A percentile compares a stretch with the other conserved stretches of the same genome.
Conservation (phyloP, 2,113 vertebrate genomes). For the Callaeas wilsoni region DNA sequence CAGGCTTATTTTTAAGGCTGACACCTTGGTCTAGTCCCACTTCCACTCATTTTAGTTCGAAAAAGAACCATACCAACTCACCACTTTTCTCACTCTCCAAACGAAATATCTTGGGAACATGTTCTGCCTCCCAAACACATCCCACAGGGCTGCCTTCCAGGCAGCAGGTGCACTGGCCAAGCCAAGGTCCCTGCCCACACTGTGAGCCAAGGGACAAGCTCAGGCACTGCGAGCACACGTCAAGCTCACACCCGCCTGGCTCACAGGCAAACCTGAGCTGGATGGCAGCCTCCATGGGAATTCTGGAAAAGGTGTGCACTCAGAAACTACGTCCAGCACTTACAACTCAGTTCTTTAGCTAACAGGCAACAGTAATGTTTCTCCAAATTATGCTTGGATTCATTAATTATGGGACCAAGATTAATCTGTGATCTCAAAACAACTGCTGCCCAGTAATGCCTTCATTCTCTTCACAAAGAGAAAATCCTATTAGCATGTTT, state of each 20-base stretch:
- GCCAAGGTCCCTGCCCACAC: background rate
- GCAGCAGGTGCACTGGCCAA: background rate
- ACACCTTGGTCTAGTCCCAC: background rate
- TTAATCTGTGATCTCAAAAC: background rate
- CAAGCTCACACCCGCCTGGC: accelerated
- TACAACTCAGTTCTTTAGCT: background rate
- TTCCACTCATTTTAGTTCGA: background rate
- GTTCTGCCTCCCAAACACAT: background rate
- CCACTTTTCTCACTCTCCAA: background rate
- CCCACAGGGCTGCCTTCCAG: background rate
- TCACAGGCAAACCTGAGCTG: background rate
- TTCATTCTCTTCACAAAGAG: background rate
- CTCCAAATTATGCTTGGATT: background rate
- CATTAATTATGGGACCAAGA: background rate
- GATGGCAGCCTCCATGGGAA: background rate
- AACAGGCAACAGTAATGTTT: background rate
- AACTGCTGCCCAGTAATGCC: background rate
- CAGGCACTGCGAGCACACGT: accelerated
- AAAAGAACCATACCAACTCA: background rate
- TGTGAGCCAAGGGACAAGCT: accelerated
- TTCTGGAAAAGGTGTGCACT: background rate
- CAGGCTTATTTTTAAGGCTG: background rate
- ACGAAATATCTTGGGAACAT: accelerated
- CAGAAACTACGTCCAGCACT: background rate
- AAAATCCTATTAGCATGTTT: background rate